Base-by-base conservation (phyloP, 2,113 vertebrate genomes). In the Merops nubicus region DNA sequence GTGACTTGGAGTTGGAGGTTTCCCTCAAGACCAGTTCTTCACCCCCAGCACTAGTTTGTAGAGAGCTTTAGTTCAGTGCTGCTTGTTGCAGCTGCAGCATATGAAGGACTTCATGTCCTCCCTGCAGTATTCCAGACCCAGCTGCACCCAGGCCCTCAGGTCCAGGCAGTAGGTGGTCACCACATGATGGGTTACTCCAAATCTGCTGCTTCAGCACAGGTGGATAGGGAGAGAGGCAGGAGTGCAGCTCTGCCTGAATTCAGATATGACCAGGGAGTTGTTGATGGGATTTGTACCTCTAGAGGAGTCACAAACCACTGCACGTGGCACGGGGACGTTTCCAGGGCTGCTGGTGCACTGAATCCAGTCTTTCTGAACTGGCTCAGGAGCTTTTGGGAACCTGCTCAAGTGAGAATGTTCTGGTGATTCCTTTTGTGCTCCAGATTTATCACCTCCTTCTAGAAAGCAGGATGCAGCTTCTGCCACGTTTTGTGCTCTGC, bases 291-390 rank as follows among this genome's bases (percentile, higher is more conserved):
- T 43, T 33, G 85, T 40, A 8, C 23, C 54, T 84, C 12, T 19
- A 4, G 31, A 43, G 65, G 12, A 60, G 34, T 26, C 79, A 73
- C 69, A 1, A 34, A 2, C 5, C 34, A 1, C 15, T 16, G 2
- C 2, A 60, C 12, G 0, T 1, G 53, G 85, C 76, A 23, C 8
- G 2, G 57, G 18, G 3, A 0, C 2, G 0, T 48, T 48, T 22
- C 31, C 87, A 48, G 56, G 79, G 81, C 56, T 57, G 79, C 83
- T 33, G 19, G 25, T 33, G 64, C 65, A 7, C 83, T 67, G 68
- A 40, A 19, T 28, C 60, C 93, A 76, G 78, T 29, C 79, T 31
- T 51, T 59, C 76, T 25, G 69, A 81, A 4, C 56, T 26, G 86
- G 75, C 86, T 22, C 6, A 28, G 92, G 89, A 69, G 80, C 83